Percentiles rank a stretch among this genome's conserved stretches.
These are phyloP conservation scores for Smittia aterrima DNA, from an alignment of 2,888 invertebrate genomes.

Conservation along the genomic window DNA sequence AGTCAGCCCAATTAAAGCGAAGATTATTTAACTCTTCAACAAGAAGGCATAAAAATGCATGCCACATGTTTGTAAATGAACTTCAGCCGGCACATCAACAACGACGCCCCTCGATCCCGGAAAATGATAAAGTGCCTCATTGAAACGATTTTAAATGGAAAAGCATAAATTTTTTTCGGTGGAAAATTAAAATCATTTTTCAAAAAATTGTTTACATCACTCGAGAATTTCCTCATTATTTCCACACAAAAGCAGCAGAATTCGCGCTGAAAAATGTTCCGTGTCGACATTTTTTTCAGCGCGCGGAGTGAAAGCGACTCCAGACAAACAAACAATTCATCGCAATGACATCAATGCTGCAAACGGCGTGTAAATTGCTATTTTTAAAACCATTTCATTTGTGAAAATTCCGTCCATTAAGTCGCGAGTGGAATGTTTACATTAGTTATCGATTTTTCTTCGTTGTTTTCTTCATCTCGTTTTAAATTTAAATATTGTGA, in stretches of 20 bases:
- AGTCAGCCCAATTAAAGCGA: too few relatives aligned
- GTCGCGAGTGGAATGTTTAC: constrained; percentile 5
- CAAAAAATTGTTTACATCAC: constrained; percentile 33
- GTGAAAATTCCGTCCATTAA: constrained; percentile 5
- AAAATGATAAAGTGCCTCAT: constrained; percentile 35
- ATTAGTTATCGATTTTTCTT: background rate
- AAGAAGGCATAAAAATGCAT: constrained; percentile 5
- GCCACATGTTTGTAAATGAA: constrained; percentile 23
- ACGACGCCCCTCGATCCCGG: background rate
- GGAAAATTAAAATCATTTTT: constrained; percentile 37
- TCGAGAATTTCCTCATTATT: constrained; percentile 19
- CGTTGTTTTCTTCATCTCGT: background rate
- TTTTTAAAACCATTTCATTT: constrained; percentile 29
- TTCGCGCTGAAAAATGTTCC: background rate
- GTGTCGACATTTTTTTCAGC: background rate
- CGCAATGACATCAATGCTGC: background rate
- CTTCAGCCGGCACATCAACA: background rate
- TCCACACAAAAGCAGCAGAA: background rate
- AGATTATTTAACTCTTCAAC: background rate
- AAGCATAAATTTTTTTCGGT: background rate
- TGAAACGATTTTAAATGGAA: constrained; percentile 38
- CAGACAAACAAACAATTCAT: constrained; percentile 5
- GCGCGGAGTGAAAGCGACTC: background rate
- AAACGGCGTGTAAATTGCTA: constrained; percentile 4
- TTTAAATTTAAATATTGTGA: too few relatives aligned